These are phyloP conservation scores for Isaurus tuberculatus DNA, from an alignment of 92 coral and sea anemone species.

Conservation along the genomic window DNA sequence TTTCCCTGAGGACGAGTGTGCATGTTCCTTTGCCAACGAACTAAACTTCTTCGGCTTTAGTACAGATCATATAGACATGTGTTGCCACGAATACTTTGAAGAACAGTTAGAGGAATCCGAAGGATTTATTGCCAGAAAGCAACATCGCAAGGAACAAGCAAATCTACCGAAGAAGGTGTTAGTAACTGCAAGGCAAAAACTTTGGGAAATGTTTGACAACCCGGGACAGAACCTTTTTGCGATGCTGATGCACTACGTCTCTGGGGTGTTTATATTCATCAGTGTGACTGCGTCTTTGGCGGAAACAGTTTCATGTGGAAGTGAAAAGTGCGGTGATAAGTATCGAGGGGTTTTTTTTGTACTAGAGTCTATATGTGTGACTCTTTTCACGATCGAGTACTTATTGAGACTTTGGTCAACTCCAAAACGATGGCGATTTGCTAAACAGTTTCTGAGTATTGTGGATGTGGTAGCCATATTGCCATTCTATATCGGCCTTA, in stretches of 20 bases:
- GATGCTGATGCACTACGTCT: conserved; percentile 73
- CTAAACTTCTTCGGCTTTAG: conserved; percentile 89
- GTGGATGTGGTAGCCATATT: conserved; percentile 92
- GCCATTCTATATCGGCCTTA: conserved; percentile 90
- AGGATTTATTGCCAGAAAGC: conserved; percentile 51
- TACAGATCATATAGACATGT: conserved; percentile 63
- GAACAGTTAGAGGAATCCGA: conserved; percentile 74
- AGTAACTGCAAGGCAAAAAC: conserved; percentile 63
- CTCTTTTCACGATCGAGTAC: conserved; percentile 84
- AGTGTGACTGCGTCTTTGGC: conserved; percentile 87
- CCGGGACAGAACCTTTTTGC: conserved; percentile 88
- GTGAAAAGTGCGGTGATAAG: conserved; percentile 75
- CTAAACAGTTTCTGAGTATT: conserved; percentile 88
- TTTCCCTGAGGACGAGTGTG: conserved; percentile 97
- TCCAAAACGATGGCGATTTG: conserved; percentile 81
- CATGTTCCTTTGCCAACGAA: conserved; percentile 91
- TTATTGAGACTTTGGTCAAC: conserved; percentile 78
- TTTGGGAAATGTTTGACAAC: conserved; percentile 94
- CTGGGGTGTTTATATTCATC: conserved; percentile 79
- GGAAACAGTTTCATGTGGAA: conserved; percentile 88
- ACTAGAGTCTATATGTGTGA: conserved; percentile 84
- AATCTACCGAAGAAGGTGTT: conserved; percentile 51
- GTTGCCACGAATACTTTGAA: conserved; percentile 80
- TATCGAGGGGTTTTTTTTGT: conserved; percentile 66
- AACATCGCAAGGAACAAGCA: conserved; percentile 63